Base-by-base conservation (phyloP, 2,888 invertebrate genomes). In the Ischnus inquisitorius region DNA sequence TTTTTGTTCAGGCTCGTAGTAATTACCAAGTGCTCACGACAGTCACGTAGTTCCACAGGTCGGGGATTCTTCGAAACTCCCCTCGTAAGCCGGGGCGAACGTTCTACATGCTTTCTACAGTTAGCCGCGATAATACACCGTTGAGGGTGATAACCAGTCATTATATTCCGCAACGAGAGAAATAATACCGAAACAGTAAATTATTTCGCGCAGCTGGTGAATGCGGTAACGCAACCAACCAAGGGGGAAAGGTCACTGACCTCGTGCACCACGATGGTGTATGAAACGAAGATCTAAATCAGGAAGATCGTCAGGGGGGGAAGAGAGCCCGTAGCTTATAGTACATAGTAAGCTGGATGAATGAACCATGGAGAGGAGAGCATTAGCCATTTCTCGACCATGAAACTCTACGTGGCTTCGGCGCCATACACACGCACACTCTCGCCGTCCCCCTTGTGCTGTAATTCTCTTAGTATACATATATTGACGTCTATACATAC, bases 371-470 rank as follows among this genome's bases (percentile, higher is more conserved):
- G 19, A 57, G 64, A 60, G 48, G 60, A 43, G 69, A 76, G 65
- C 64, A 79, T 79, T 69, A 69, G 68, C 74, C 74, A 75, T 46
- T 74, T 82, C 64, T 64, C 69, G 82, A 82, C 74, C 74, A 16
- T 74, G 68, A 82, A 78, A 57, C 22, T 60, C 16, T 6, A 22
- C 28, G 62, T 16, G 48, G 48, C 48, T 71, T 71, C 54, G 51
- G 39, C 69, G 48, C 64, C 69, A 14, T 69, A 25, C 12, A 43
- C 19, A 51, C 57, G 43, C 34, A 51, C 69, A 22, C 19, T 16
- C 46, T 60, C 46, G 22, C 10, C 12, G 22, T 19, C 62, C 39
- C 76, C 69, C 34, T 68, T 46, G 51, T 41, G 48, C 43, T 62
- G 76, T 75, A 65, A 81, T 64, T 74, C 46, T 39, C 48, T 54